A percentile compares a stretch with the other conserved stretches of the same genome.
Evolutionary conservation across 2,888 invertebrate genomes (phyloP).

Genomic region (Athrips mouffetella): DNA sequence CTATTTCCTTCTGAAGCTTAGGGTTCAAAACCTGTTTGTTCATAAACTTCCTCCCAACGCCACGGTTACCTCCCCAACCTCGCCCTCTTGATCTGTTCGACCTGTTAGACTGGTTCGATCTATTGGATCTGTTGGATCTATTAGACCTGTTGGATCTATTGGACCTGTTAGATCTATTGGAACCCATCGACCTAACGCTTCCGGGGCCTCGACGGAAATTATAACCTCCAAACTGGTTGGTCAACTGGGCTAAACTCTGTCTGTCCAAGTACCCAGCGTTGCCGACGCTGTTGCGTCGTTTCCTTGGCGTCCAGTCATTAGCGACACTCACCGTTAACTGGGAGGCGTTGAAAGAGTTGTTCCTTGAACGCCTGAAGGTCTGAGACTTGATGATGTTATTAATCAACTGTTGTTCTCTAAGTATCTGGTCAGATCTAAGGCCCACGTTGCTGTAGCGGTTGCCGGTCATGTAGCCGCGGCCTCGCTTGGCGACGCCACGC

Average conservation of each 20-base stretch:
- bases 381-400: slow-evolving; percentile 63
- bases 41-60: slow-evolving; percentile 57
- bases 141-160: slow-evolving; percentile 45
- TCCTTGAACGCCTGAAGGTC: slow-evolving; percentile 65
- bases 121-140: slow-evolving; percentile 47
- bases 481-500: slow-evolving; percentile 65
- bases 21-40: slow-evolving; percentile 64
- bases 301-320: slow-evolving; percentile 59
- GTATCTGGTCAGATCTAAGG: slow-evolving; percentile 68
- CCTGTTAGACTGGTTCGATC: slow-evolving; percentile 47
- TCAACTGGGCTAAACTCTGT: slow-evolving; percentile 61
- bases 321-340: slow-evolving; percentile 64
- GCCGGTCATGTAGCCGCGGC: slow-evolving; percentile 55
- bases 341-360: slow-evolving; percentile 59
- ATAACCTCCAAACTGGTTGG: slow-evolving; percentile 55
- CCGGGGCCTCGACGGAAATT: slow-evolving; percentile 58
- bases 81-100: slow-evolving; percentile 52
- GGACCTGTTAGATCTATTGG: slow-evolving; percentile 54
- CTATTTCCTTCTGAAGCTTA: slow-evolving; percentile 67
- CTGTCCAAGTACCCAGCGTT: slow-evolving; percentile 59
- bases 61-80: slow-evolving; percentile 54
- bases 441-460: slow-evolving; percentile 64
- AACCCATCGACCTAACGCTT: slow-evolving; percentile 66
- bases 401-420: slow-evolving; percentile 50
- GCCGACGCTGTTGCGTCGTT: slow-evolving; percentile 63